A percentile compares a stretch with the other conserved stretches of the same genome.
These are phyloP conservation scores for Vipera ursinii DNA, from an alignment of 2,797 vertebrate species.

Conservation along the genomic window DNA sequence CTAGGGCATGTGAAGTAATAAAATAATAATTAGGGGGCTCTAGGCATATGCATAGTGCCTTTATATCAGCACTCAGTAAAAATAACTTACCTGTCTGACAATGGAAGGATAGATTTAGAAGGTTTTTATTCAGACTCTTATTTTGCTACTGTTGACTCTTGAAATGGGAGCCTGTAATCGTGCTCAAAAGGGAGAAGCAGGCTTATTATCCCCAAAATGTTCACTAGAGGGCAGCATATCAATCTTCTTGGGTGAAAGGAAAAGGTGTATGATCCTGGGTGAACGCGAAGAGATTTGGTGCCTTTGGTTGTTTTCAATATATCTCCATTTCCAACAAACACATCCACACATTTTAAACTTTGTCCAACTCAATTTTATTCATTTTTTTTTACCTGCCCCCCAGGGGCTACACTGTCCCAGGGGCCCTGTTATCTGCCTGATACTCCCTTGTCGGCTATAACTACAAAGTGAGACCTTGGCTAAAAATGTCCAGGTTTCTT, in stretches of 20 bases:
- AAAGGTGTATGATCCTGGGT: not conserved
- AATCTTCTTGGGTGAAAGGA: not conserved
- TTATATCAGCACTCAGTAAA: not conserved
- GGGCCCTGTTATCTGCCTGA: not conserved
- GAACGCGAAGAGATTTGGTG: not conserved
- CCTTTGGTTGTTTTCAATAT: not conserved
- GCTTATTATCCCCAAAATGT: not conserved
- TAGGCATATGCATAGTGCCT: not conserved
- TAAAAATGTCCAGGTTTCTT: not conserved
- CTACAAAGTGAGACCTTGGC: slow-evolving; percentile 17
- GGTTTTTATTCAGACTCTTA: not conserved
- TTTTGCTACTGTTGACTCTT: not conserved
- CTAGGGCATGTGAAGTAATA: not conserved
- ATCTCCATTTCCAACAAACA: not conserved
- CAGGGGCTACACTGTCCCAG: slow-evolving; percentile 29
- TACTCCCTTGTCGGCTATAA: not conserved
- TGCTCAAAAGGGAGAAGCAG: not conserved
- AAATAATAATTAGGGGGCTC: not conserved
- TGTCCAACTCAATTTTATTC: slow-evolving; percentile 22
- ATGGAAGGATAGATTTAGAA: not conserved
- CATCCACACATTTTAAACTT: not conserved
- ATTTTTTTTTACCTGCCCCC: slow-evolving; percentile 1
- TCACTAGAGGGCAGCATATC: slow-evolving; percentile 17
- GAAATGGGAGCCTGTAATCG: not conserved
- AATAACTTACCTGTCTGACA: not conserved